Evolutionary conservation across 2,888 invertebrate species (phyloP), one percentile per base, ranked within the genome.

Genomic region (Drosophila imparisetae): DNA sequence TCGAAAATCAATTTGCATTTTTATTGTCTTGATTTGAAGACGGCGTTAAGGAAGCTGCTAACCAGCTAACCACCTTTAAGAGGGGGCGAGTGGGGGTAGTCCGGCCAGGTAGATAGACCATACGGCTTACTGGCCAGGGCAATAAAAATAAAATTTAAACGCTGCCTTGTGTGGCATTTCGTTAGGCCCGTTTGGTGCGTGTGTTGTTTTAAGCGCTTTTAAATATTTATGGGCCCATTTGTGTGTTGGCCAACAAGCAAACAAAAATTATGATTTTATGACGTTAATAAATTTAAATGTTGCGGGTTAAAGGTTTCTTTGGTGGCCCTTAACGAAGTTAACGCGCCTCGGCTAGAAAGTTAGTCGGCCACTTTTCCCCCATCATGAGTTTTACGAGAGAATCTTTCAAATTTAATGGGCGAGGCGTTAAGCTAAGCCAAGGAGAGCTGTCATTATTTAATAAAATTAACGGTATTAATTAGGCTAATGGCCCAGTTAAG

Each of bases 181-280:
- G 67, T 59, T 55, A 42, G 71, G 65, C 57, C 58, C 55, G 63
- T 68, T 65, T 59, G 49, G 30, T 65, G 24, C 49, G 29, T 52
- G 48, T 60, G 21, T 66, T 68, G 66, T 73, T 76, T 87, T 72
- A 87, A 81, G 86, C 80, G 86, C 83, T 85, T 88, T 87, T 74
- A 85, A 85, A 85, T 85, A 88, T 85, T 85, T 85, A 85, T 85
- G 88, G 64, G 63, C 77, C 90, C 88, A 85, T 85, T 89, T 79
- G 85, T 72, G 71, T 38, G 24, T 38, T 11, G 36, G 36, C 38
- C 55, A 36, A 50, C 63, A 40, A 52, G 24, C 42, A 70, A 81
- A 86, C 81, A 82, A 70, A 86, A 83, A 90, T 87, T 77, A 85
- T 90, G 72, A 90, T 90, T 90, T 85, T 85, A 85, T 75, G 83